phyloP scores from a whole-genome alignment of 64 coral and sea anemone species.

The Montipora sp. region DNA sequence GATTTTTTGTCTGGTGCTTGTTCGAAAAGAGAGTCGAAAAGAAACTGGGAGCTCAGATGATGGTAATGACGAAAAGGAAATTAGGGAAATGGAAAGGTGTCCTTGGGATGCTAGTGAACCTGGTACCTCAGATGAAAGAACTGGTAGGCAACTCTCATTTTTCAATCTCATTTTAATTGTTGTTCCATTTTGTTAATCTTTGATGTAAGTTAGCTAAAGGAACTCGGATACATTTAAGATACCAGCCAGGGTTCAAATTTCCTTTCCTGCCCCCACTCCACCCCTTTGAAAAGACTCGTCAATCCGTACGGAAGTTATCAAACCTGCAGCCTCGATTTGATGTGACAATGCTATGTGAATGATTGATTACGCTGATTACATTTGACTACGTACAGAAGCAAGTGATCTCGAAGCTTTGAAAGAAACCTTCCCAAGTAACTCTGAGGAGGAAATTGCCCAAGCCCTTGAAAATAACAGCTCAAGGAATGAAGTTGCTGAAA shows the following conservation, averaged over 20 bases:
- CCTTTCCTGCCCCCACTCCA: neutral
- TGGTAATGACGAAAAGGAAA: constrained; percentile 3
- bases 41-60: constrained; percentile 16
- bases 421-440: constrained; percentile 30
- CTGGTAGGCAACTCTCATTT: constrained; percentile 11
- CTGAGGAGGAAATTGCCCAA: constrained; percentile 36
- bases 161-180: neutral
- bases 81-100: constrained; percentile 7
- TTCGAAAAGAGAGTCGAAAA: neutral
- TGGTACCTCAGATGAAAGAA: constrained; percentile 21
- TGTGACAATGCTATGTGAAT: constrained; percentile 14
- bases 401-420: neutral
- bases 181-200: constrained; percentile 6
- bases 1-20: neutral
- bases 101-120: neutral
- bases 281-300: neutral
- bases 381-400: constrained; percentile 4
- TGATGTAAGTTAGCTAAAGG: constrained; percentile 10
- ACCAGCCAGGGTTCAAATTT: neutral
- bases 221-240: neutral
- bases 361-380: neutral
- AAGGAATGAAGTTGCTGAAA: constrained; percentile 40
- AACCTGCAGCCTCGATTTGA: neutral
- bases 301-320: constrained; percentile 4
- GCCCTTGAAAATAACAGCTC: constrained; percentile 26